Evolutionary conservation across 2,797 vertebrate genomes (phyloP).

Genomic region (Loriculus beryllinus): DNA sequence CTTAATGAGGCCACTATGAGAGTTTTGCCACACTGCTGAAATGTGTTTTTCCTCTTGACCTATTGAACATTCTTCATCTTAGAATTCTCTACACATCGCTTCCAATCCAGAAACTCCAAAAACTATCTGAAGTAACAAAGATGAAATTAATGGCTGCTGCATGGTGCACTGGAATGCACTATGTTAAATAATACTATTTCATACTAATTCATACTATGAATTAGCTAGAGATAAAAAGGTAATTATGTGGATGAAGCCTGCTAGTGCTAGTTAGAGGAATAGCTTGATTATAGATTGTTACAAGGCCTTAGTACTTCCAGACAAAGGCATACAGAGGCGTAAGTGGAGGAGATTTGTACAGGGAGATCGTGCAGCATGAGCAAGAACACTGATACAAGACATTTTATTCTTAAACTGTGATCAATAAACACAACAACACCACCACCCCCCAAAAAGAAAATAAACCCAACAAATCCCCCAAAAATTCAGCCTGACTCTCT

Average conservation of each 20-base stretch:
- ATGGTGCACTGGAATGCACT: background rate
- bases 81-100: background rate
- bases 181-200: background rate
- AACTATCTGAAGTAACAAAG: background rate
- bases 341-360: background rate
- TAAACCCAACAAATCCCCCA: background rate
- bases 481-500: background rate
- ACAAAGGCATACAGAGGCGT: accelerated
- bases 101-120: background rate
- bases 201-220: background rate
- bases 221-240: background rate
- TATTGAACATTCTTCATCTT: background rate
- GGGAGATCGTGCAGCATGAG: background rate
- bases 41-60: background rate
- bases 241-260: background rate
- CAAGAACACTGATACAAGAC: background rate
- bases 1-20: background rate
- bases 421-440: background rate
- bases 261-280: background rate
- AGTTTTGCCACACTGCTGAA: background rate
- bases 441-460: background rate
- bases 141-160: background rate
- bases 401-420: background rate
- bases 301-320: background rate
- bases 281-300: background rate